Conservation (phyloP, 2,113 vertebrate species). For the Atherinomorus stipes region DNA sequence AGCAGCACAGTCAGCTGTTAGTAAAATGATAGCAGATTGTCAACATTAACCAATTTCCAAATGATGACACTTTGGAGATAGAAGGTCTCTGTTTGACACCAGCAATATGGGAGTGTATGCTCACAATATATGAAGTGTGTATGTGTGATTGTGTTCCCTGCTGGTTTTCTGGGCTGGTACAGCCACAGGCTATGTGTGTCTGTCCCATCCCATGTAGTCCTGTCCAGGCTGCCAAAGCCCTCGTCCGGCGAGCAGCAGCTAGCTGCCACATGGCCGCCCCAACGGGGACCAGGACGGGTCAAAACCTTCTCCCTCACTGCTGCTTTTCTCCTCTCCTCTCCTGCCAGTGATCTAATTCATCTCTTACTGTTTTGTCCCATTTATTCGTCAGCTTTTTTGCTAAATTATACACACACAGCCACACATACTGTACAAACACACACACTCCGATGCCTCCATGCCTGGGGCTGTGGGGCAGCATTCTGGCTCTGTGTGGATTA, state of each 20-base stretch:
- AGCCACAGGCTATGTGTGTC: slow-evolving; percentile 78
- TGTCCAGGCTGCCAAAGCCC: slow-evolving; percentile 70
- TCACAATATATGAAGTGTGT: slow-evolving; percentile 46
- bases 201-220: slow-evolving; percentile 62
- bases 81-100: slow-evolving; percentile 53
- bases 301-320: slow-evolving; percentile 48
- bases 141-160: slow-evolving; percentile 68
- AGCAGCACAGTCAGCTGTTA: slow-evolving; percentile 32
- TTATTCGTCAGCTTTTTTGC: slow-evolving; percentile 25
- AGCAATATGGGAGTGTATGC: slow-evolving; percentile 63
- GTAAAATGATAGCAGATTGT: slow-evolving; percentile 35
- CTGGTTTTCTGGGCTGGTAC: slow-evolving; percentile 77
- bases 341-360: neutral
- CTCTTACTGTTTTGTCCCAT: slow-evolving; percentile 21
- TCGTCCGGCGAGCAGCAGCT: slow-evolving; percentile 65
- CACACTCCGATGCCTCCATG: slow-evolving; percentile 57
- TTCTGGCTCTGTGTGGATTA: slow-evolving; percentile 85
- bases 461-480: slow-evolving; percentile 82
- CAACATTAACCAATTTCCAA: slow-evolving; percentile 41
- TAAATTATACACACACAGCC: slow-evolving; percentile 46
- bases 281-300: slow-evolving; percentile 66
- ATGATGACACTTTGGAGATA: slow-evolving; percentile 40
- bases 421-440: slow-evolving; percentile 33
- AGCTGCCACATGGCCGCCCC: slow-evolving; percentile 72
- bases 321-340: slow-evolving; percentile 34